A percentile compares a stretch with the other conserved stretches of the same genome.
Conservation (phyloP, 2,113 vertebrate genomes). For the Saccopteryx leptura region DNA sequence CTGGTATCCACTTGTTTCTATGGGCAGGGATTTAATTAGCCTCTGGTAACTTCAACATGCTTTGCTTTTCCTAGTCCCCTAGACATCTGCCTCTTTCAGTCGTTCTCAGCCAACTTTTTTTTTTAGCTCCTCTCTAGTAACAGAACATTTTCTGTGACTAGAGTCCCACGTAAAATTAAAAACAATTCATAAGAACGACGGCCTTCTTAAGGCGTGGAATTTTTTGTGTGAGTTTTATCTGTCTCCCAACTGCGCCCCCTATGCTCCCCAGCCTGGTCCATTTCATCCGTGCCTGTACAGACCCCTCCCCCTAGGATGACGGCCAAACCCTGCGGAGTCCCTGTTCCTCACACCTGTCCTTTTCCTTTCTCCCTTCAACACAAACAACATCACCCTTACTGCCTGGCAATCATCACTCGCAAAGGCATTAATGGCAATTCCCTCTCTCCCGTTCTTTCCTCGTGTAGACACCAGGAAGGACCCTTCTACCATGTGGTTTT, state of each 20-base stretch:
- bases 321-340: not conserved
- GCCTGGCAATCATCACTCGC: not conserved
- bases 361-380: not conserved
- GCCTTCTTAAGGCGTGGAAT: not conserved
- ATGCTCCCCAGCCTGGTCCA: not conserved
- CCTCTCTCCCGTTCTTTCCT: not conserved
- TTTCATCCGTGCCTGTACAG: not conserved
- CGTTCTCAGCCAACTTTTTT: not conserved
- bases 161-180: not conserved
- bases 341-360: not conserved
- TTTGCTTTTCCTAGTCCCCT: not conserved
- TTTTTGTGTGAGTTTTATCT: not conserved
- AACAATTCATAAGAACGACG: not conserved
- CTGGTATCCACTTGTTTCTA: not conserved
- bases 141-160: not conserved
- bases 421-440: not conserved
- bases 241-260: not conserved
- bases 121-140: slow-evolving; percentile 7
- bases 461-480: not conserved
- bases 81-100: not conserved
- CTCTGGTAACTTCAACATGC: not conserved
- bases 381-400: not conserved
- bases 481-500: not conserved
- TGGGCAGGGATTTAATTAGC: not conserved
- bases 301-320: not conserved